phyloP scores from a whole-genome alignment of 2,113 vertebrate species.

The Lepisosteus osseus region DNA sequence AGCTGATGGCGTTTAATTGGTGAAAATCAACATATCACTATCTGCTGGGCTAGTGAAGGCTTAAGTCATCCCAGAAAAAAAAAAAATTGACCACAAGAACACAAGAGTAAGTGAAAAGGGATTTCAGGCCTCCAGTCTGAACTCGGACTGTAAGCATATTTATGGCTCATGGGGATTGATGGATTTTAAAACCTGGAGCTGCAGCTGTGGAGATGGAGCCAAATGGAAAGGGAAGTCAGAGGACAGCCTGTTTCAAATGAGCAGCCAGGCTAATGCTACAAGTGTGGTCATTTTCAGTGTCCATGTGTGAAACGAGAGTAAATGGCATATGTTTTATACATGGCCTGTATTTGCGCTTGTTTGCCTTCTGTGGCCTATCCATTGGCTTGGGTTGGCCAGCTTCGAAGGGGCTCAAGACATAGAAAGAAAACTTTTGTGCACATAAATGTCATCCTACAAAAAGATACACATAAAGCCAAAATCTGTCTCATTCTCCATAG shows the following conservation, averaged over 20 bases:
- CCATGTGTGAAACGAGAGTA: background rate
- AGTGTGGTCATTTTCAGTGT: background rate
- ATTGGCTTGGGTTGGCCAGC: no score
- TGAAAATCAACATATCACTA: constrained; percentile 72
- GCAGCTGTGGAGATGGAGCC: background rate
- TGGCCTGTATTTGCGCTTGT: background rate
- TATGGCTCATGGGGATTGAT: constrained; percentile 4
- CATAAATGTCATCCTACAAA: no score
- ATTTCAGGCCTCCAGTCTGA: background rate
- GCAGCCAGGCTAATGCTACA: background rate
- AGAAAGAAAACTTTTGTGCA: no score
- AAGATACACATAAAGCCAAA: no score
- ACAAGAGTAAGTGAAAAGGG: constrained; percentile 9
- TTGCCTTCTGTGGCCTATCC: no score
- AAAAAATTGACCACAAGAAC: background rate
- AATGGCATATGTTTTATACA: background rate
- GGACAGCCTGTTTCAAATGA: background rate
- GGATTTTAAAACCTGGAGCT: constrained; percentile 1
- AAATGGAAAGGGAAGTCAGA: constrained; percentile 2
- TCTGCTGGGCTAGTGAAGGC: constrained; percentile 11
- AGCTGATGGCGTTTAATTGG: constrained; percentile 77
- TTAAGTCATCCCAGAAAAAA: constrained; percentile 19
- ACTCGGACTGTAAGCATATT: constrained; percentile 8
- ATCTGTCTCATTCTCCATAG: no score
- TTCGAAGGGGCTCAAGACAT: no score